These are phyloP conservation scores for Gibbula magus DNA, from an alignment of 2,888 invertebrate species.

Conservation along the genomic window DNA sequence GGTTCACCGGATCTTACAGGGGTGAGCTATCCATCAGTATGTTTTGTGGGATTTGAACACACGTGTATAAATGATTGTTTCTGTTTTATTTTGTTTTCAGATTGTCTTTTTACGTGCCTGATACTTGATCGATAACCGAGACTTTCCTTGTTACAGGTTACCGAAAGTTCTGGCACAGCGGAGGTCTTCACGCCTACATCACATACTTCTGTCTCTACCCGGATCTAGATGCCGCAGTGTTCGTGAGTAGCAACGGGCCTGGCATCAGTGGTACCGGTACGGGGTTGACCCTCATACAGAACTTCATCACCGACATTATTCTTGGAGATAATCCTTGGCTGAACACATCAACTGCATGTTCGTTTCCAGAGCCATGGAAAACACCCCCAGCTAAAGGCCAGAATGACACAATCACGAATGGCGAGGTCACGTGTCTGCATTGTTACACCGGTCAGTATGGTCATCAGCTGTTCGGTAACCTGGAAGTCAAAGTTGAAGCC, in stretches of 20 bases:
- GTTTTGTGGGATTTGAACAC: background rate
- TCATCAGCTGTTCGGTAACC: slow-evolving; percentile 37
- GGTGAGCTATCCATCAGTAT: slow-evolving; percentile 43
- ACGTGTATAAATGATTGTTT: too few relatives aligned
- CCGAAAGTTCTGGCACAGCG: slow-evolving; percentile 8
- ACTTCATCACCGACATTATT: slow-evolving; percentile 50
- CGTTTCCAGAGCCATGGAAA: slow-evolving; percentile 43
- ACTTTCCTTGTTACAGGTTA: slow-evolving; percentile 18
- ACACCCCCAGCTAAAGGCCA: background rate
- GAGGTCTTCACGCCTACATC: slow-evolving; percentile 15
- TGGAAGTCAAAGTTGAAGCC: slow-evolving; percentile 2
- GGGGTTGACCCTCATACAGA: slow-evolving; percentile 29
- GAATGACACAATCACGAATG: background rate
- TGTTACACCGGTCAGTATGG: slow-evolving; percentile 38
- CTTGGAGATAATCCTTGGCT: slow-evolving; percentile 51
- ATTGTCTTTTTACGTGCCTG: background rate
- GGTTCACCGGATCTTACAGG: slow-evolving; percentile 50
- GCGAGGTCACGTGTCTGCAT: background rate
- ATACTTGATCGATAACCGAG: background rate
- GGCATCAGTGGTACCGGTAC: background rate
- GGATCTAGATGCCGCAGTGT: slow-evolving; percentile 16
- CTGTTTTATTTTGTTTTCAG: too few relatives aligned
- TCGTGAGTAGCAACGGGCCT: slow-evolving; percentile 32
- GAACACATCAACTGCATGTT: slow-evolving; percentile 48
- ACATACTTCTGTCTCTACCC: slow-evolving; percentile 7